Evolutionary conservation across 2,888 invertebrate genomes (phyloP), one percentile per base, ranked within the genome.

Genomic region (Eupeodes luniger): DNA sequence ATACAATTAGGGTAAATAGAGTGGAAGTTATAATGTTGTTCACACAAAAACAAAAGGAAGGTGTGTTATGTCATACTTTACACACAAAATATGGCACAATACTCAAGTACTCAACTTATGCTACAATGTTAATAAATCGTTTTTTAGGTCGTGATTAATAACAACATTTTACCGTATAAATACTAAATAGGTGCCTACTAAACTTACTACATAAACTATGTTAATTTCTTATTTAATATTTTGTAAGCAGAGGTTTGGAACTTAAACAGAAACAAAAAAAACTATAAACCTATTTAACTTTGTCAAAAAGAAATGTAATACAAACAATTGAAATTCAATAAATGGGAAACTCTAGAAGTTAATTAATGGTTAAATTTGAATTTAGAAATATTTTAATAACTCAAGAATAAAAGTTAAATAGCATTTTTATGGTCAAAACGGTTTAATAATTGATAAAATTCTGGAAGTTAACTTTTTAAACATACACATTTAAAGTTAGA

Each of bases 1-100:
- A 66, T 66, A 66, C 66, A 66, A 47, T 66, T 49, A 66, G 47
- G 66, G 9, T 47, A 47, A 66, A 66, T 66, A 66, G 66, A 66
- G 66, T 66, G 47, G 47, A 66, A 66, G 47, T 47, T 66, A 27
- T 27, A 66, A 6, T 10, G 19, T 64, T 49, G 40, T 40, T 40
- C 40, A 40, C 40, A 40, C 40, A 40, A 57, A 57, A 14, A 66
- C 47, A 64, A 40, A 19, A 47, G 14, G 11, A 62, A 5, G 16
- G 40, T 47, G 66, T 27, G 66, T 64, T 16, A 4, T 36, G 14
- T 34, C 10, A 6, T 36, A 27, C 27, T 27, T 27, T 27, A 27
- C 6, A 27, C 6, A 40, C 9, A 16, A 7, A 16, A 19, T 19
- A 14, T 66, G 4, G 9, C 66, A 59, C 7, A 59, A 6, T 36